Evolutionary conservation across 1,140 invertebrate species (phyloP).

Genomic region (Zaprionus ornatus): DNA sequence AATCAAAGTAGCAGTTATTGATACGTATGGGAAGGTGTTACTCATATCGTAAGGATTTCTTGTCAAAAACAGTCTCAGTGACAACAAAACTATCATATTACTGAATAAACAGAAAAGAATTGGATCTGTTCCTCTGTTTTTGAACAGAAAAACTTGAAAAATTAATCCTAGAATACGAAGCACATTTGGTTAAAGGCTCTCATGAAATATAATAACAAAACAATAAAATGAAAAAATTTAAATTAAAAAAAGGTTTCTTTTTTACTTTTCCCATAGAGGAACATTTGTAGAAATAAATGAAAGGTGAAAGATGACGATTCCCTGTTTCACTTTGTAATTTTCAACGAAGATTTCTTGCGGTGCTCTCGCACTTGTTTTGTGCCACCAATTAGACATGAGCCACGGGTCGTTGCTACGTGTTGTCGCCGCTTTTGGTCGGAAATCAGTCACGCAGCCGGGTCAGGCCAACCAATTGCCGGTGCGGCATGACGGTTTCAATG

Average conservation of each 20-base stretch:
- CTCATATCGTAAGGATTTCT: neutral
- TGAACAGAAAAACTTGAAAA: too few species aligned
- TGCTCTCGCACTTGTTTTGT: neutral
- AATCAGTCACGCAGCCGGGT: slow-evolving; percentile 32
- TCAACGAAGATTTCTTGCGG: neutral
- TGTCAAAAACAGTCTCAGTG: neutral
- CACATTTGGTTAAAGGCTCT: too few species aligned
- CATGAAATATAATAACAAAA: too few species aligned
- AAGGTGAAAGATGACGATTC: neutral
- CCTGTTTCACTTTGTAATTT: neutral
- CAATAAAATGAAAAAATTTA: too few species aligned
- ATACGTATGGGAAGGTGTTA: neutral
- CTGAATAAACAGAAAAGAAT: neutral
- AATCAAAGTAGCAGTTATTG: neutral
- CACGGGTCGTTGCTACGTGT: neutral
- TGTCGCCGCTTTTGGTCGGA: slow-evolving; percentile 16
- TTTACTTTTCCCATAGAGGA: too few species aligned
- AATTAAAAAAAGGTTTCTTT: too few species aligned
- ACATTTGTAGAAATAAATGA: too few species aligned
- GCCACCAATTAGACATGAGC: slow-evolving; percentile 18
- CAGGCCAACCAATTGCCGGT: slow-evolving; percentile 28
- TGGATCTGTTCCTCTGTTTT: neutral
- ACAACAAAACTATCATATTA: neutral
- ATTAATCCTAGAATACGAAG: too few species aligned
- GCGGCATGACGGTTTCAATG: slow-evolving; percentile 52